Conservation (phyloP, 1,140 invertebrate genomes). For the Leptopilina clavipes region DNA sequence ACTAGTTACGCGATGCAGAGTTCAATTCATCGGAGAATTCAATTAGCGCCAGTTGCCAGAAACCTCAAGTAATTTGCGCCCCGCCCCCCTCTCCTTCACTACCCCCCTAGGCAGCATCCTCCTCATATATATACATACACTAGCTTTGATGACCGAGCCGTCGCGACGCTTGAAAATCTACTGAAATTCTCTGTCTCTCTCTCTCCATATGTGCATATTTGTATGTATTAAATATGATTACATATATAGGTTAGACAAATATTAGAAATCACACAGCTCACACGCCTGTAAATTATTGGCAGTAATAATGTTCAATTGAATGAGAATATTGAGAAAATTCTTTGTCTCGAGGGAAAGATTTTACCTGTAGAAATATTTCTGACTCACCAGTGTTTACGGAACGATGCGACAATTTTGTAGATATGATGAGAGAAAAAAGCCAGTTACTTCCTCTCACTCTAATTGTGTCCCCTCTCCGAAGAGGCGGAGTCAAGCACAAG, state of each 20-base stretch:
- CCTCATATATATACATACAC: conserved; percentile 40
- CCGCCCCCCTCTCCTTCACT: conserved; percentile 36
- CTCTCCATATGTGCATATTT: not conserved
- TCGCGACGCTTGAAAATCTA: conserved; percentile 26
- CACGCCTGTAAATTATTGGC: not conserved
- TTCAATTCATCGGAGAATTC: conserved; percentile 72
- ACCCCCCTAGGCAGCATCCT: conserved; percentile 36
- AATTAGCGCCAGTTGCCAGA: conserved; percentile 72
- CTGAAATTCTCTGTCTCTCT: too few species aligned
- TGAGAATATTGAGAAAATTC: too few species aligned
- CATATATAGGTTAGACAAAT: not conserved
- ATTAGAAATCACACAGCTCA: not conserved
- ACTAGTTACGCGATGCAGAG: conserved; percentile 54
- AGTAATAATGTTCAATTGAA: too few species aligned
- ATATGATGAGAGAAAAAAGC: too few species aligned
- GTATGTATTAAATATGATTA: not conserved
- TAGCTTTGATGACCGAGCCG: conserved; percentile 49
- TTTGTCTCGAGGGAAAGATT: too few species aligned
- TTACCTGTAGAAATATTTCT: too few species aligned
- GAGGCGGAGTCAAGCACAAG: too few species aligned
- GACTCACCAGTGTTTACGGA: too few species aligned
- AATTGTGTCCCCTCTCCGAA: too few species aligned
- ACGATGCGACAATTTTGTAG: too few species aligned
- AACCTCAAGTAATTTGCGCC: conserved; percentile 72
- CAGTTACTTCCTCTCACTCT: too few species aligned